Evolutionary conservation across 2,113 vertebrate genomes (phyloP).

Genomic region (Dasyornis broadbenti): DNA sequence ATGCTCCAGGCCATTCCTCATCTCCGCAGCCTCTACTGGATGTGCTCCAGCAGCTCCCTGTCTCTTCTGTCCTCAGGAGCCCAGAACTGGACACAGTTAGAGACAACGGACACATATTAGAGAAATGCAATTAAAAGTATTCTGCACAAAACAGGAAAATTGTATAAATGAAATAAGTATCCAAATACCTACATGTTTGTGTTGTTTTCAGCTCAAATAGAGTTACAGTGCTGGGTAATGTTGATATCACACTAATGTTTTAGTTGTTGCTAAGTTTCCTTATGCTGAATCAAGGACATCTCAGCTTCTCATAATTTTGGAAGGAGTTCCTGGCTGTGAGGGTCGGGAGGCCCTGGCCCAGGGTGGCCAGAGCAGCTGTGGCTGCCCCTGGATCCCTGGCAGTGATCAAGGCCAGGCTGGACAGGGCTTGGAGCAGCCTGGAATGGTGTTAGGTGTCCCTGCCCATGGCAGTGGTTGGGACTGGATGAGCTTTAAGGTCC

Average conservation of each 20-base stretch:
- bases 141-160: not conserved
- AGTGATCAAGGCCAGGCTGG: not conserved
- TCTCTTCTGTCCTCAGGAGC: not conserved
- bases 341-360: not conserved
- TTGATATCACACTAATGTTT: not conserved
- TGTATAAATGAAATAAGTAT: not conserved
- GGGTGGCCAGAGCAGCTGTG: not conserved
- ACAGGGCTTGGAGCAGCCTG: accelerated
- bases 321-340: not conserved
- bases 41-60: accelerated
- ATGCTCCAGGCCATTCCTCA: not conserved
- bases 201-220: not conserved
- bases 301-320: not conserved
- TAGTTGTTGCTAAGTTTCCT: not conserved
- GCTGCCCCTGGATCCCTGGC: not conserved
- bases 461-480: not conserved
- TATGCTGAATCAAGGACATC: not conserved
- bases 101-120: not conserved
- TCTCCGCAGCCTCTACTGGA: too few relatives aligned
- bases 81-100: not conserved
- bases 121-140: not conserved
- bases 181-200: not conserved
- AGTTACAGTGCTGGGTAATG: not conserved
- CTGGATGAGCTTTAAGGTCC: not conserved
- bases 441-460: not conserved